phyloP scores from a whole-genome alignment of 2,797 vertebrate species.

The Diplodus puntazzo region DNA sequence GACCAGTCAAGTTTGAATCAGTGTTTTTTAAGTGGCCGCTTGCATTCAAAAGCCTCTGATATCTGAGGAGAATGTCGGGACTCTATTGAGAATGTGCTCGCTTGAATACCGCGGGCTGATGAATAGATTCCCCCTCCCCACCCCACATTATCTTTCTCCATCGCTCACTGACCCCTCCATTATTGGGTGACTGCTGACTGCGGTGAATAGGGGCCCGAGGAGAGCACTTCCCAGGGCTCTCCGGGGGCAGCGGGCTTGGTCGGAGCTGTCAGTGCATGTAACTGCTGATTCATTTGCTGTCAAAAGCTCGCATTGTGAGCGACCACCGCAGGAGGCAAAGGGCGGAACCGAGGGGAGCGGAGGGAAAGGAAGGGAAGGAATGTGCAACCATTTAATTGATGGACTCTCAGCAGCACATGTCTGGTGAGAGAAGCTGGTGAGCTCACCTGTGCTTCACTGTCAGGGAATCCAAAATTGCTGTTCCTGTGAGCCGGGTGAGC shows the following conservation, averaged over 20 bases:
- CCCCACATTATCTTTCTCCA: slow-evolving; percentile 78
- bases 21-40: slow-evolving; percentile 76
- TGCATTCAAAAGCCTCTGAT: slow-evolving; percentile 72
- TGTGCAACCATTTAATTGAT: slow-evolving; percentile 74
- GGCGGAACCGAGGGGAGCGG: slow-evolving; percentile 50
- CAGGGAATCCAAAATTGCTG: slow-evolving; percentile 64
- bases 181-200: slow-evolving; percentile 84
- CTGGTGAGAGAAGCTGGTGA: not conserved
- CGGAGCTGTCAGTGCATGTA: slow-evolving; percentile 86
- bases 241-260: slow-evolving; percentile 70
- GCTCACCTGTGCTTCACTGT: slow-evolving; percentile 77
- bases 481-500: slow-evolving; percentile 44
- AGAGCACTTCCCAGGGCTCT: slow-evolving; percentile 80
- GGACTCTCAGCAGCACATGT: slow-evolving; percentile 13
- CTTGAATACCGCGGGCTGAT: slow-evolving; percentile 74
- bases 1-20: slow-evolving; percentile 67
- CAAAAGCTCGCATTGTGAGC: slow-evolving; percentile 85
- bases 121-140: slow-evolving; percentile 73
- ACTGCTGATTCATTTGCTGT: slow-evolving; percentile 88
- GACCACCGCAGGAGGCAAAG: slow-evolving; percentile 73
- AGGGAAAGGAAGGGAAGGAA: slow-evolving; percentile 67
- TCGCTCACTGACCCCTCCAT: slow-evolving; percentile 84
- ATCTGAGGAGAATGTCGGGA: slow-evolving; percentile 75
- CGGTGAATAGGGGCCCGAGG: slow-evolving; percentile 75
- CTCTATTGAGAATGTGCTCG: slow-evolving; percentile 73